Evolutionary conservation across 2,113 vertebrate species (phyloP).

Genomic region (Eudyptes chrysolophus): DNA sequence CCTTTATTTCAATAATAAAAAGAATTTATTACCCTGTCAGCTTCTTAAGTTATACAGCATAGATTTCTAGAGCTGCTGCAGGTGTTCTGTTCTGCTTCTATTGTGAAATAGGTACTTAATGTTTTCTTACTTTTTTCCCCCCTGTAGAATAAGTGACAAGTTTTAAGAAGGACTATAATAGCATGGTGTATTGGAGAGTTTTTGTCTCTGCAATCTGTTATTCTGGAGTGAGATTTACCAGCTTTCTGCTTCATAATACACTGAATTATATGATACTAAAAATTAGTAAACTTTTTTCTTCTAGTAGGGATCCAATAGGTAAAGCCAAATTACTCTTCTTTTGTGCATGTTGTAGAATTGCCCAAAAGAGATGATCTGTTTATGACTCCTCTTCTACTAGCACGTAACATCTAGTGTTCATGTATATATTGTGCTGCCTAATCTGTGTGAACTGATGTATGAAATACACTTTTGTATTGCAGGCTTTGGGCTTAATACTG

Average conservation of each 20-base stretch:
- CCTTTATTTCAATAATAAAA: background rate
- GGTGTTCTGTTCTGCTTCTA: background rate
- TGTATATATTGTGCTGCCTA: background rate
- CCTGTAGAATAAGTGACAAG: background rate
- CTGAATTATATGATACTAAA: background rate
- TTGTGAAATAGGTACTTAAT: background rate
- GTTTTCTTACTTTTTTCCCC: background rate
- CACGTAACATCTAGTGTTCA: background rate
- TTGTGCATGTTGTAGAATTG: background rate
- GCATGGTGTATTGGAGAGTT: background rate
- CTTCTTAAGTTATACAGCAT: background rate
- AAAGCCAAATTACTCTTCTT: background rate
- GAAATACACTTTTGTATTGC: background rate
- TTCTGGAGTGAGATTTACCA: background rate
- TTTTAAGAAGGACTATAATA: background rate
- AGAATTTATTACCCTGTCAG: background rate
- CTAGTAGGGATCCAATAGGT: background rate
- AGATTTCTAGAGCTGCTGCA: background rate
- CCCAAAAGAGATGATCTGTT: background rate
- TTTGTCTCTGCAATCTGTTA: background rate
- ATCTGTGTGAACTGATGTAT: background rate
- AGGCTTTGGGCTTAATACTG: slow-evolving; percentile 87
- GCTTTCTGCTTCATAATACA: background rate
- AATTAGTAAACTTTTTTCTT: background rate
- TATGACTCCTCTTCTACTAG: background rate